Conservation (phyloP, 1,140 invertebrate genomes). For the Lepidurus apus region DNA sequence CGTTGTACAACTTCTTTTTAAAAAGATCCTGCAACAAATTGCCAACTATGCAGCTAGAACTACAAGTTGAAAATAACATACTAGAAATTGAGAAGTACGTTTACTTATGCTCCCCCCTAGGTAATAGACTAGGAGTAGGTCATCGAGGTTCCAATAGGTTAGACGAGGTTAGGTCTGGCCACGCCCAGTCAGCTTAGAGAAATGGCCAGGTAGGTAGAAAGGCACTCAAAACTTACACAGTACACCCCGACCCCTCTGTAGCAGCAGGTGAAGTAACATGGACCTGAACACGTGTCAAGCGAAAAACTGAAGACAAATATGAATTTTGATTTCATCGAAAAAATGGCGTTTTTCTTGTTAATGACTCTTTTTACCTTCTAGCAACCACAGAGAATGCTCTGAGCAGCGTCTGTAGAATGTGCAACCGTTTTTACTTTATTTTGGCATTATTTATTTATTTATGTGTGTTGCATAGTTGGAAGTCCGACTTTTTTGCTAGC, state of each 20-base stretch:
- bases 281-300: conserved; percentile 20
- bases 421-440: no score
- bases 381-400: no score
- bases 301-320: conserved; percentile 22
- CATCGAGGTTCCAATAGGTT: conserved; percentile 17
- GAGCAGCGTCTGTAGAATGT: no score
- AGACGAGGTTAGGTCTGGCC: conserved; percentile 20
- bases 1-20: neutral
- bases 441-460: no score
- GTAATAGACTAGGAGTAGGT: conserved; percentile 10
- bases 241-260: conserved; percentile 4
- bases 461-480: no score
- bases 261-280: conserved; percentile 18
- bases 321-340: neutral
- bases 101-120: neutral
- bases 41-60: conserved; percentile 2
- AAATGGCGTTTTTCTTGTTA: neutral
- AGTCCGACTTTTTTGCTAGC: no score
- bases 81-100: neutral
- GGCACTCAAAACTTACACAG: neutral
- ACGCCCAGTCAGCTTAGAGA: conserved; percentile 20
- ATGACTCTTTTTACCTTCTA: neutral
- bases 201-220: conserved; percentile 17
- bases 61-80: neutral
- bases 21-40: conserved; percentile 18